Percentiles rank a stretch among this genome's conserved stretches.
Conservation (phyloP, 2,888 invertebrate species). For the Parochlus steinenii region DNA sequence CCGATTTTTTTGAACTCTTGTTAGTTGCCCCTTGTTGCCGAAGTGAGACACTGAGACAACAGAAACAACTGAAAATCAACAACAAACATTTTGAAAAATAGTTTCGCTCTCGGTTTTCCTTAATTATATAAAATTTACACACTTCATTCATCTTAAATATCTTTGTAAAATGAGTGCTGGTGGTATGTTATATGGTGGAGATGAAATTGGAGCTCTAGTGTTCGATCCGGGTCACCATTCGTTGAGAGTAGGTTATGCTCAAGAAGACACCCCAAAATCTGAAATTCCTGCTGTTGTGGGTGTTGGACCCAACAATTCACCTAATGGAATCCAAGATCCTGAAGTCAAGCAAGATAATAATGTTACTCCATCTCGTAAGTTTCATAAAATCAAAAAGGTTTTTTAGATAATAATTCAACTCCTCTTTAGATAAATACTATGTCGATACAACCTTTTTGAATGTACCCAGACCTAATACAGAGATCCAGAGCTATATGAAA, state of each 20-base stretch:
- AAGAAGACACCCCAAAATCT: conserved; percentile 97
- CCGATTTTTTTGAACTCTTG: too few species aligned
- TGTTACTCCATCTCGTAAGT: conserved; percentile 32
- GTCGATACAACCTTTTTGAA: conserved; percentile 89
- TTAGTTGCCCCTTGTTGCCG: too few species aligned
- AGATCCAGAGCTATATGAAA: conserved; percentile 84
- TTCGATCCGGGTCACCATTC: conserved; percentile 93
- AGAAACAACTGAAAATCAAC: too few species aligned
- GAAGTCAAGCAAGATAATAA: conserved; percentile 63
- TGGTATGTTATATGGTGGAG: conserved; percentile 79
- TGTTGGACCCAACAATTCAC: conserved; percentile 47
- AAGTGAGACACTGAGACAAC: too few species aligned
- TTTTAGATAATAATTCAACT: conserved; percentile 15
- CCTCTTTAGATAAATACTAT: conserved; percentile 43
- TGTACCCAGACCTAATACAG: conserved; percentile 78
- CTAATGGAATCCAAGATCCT: conserved; percentile 48
- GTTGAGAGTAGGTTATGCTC: conserved; percentile 66
- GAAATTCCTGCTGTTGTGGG: conserved; percentile 92
- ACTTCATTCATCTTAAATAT: too few species aligned
- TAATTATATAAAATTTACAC: too few species aligned
- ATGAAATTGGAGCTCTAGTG: conserved; percentile 96
- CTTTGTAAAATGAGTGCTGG: conserved; percentile 30
- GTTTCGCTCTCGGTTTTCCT: too few species aligned
- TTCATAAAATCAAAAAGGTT: conserved; percentile 16
- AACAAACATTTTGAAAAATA: too few species aligned